Percentiles rank a stretch among this genome's conserved stretches.
Evolutionary conservation across 2,888 invertebrate genomes (phyloP).

Genomic region (Drosophila aldrichi): DNA sequence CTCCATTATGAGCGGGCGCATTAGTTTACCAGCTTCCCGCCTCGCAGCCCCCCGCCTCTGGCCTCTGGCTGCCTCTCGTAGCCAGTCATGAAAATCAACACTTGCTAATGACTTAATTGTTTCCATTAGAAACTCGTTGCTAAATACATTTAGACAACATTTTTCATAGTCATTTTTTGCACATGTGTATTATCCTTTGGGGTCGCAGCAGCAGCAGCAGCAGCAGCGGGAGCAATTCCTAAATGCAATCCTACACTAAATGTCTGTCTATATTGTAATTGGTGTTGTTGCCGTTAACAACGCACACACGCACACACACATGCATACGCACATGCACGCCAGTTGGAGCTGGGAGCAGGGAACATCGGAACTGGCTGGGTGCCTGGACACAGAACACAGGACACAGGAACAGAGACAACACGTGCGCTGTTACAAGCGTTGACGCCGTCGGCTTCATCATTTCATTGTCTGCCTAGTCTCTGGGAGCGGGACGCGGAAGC

Average conservation of each 20-base stretch:
- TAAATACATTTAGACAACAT: constrained; percentile 71
- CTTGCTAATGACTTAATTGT: constrained; percentile 82
- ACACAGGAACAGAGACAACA: constrained; percentile 60
- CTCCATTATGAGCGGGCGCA: constrained; percentile 65
- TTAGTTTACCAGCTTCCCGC: constrained; percentile 51
- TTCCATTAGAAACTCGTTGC: constrained; percentile 81
- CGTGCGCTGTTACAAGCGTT: constrained; percentile 64
- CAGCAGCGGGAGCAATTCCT: constrained; percentile 36
- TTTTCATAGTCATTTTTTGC: constrained; percentile 57
- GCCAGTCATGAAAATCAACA: constrained; percentile 72
- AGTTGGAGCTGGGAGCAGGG: constrained; percentile 11
- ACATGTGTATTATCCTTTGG: constrained; percentile 44
- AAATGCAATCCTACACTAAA: constrained; percentile 79
- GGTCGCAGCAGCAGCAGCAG: too few species aligned
- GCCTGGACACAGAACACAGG: constrained; percentile 28
- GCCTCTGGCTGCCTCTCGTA: not conserved
- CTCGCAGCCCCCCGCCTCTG: not conserved
- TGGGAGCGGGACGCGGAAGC: not conserved
- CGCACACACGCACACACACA: constrained; percentile 34
- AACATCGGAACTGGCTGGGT: not conserved
- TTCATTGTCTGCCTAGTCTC: constrained; percentile 67
- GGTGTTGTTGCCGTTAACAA: constrained; percentile 67
- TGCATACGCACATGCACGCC: constrained; percentile 9
- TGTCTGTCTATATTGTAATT: constrained; percentile 84
- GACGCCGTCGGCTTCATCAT: constrained; percentile 68